Percentiles rank a stretch among this genome's conserved stretches.
Evolutionary conservation across 2,888 invertebrate genomes (phyloP).

Genomic region (Antheraea yamamai): DNA sequence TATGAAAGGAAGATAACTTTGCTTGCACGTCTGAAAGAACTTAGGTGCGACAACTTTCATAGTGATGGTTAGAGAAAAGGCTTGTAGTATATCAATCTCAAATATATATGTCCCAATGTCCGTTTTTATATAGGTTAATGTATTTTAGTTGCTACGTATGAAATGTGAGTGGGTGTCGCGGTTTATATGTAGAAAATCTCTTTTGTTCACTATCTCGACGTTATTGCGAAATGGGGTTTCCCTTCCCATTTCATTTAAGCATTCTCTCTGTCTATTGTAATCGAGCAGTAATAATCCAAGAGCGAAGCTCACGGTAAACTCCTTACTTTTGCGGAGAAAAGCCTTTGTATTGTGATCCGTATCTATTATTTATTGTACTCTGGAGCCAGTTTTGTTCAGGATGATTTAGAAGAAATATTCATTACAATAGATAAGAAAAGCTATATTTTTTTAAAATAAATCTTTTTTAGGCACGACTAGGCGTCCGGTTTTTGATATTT

Average conservation of each 20-base stretch:
- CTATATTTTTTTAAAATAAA: background rate
- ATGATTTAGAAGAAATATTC: slow-evolving; percentile 1
- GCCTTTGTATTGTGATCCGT: background rate
- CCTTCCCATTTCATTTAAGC: slow-evolving; percentile 2
- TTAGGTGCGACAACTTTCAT: too few relatives aligned
- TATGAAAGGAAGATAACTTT: too few relatives aligned
- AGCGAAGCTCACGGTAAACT: slow-evolving; percentile 6
- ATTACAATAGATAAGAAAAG: background rate
- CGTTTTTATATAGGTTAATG: too few relatives aligned
- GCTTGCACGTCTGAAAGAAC: too few relatives aligned
- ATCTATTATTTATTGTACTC: slow-evolving; percentile 11
- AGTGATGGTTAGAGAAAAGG: too few relatives aligned
- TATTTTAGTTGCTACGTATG: too few relatives aligned
- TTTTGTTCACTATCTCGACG: background rate
- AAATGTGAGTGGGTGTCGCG: background rate
- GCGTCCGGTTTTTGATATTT: too few relatives aligned
- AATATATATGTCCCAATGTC: too few relatives aligned
- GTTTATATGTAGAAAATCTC: background rate
- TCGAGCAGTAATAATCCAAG: slow-evolving; percentile 6
- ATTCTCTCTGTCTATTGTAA: slow-evolving; percentile 5
- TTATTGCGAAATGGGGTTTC: background rate
- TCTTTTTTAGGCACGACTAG: too few relatives aligned
- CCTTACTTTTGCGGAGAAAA: background rate
- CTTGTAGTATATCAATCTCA: too few relatives aligned
- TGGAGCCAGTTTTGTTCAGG: background rate